Evolutionary conservation across 2,113 vertebrate genomes (phyloP).

Genomic region (Limnothrissa miodon): DNA sequence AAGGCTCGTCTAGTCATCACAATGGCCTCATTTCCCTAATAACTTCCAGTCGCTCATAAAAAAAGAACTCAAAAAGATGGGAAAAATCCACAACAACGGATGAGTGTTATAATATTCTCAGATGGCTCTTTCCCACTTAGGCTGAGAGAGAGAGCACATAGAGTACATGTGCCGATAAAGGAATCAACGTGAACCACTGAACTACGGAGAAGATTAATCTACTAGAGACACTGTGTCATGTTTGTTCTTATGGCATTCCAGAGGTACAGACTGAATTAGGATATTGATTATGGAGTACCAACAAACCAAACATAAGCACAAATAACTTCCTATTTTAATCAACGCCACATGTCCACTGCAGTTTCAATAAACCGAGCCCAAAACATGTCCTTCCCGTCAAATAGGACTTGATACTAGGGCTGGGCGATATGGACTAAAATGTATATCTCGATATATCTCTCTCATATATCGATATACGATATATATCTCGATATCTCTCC

Average conservation of each 20-base stretch:
- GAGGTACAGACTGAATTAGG: not conserved
- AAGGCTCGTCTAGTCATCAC: constrained; percentile 60
- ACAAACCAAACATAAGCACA: not conserved
- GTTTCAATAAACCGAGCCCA: not conserved
- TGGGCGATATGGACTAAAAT: too few relatives aligned
- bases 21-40: constrained; percentile 72
- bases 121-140: constrained; percentile 29
- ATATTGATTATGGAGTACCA: not conserved
- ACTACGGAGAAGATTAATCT: not conserved
- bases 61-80: constrained; percentile 61
- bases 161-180: not conserved
- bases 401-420: too few relatives aligned
- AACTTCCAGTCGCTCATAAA: constrained; percentile 76
- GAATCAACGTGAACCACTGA: not conserved
- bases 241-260: not conserved
- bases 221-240: not conserved
- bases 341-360: not conserved
- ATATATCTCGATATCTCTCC: too few relatives aligned
- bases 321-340: constrained; percentile 7
- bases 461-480: too few relatives aligned
- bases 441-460: too few relatives aligned
- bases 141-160: not conserved
- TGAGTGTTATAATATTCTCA: constrained; percentile 51
- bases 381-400: not conserved
- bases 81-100: constrained; percentile 60